Evolutionary conservation across 2,888 invertebrate species (phyloP).

Genomic region (Eristalis pertinax): DNA sequence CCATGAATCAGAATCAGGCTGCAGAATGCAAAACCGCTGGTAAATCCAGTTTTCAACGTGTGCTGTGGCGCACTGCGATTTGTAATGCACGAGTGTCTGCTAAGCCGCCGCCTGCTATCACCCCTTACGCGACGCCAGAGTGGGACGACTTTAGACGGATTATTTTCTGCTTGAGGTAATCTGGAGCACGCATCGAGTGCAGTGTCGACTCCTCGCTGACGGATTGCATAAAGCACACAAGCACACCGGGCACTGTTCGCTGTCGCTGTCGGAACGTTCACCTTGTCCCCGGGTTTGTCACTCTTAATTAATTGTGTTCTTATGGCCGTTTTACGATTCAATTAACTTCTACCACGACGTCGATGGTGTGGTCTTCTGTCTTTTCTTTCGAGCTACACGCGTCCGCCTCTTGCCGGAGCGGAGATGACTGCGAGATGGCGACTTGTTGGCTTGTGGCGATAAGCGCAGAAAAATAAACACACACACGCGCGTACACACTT

Average conservation of each 20-base stretch:
- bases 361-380: not conserved
- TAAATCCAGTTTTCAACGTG: slow-evolving; percentile 61
- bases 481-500: not conserved
- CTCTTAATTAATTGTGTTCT: slow-evolving; percentile 56
- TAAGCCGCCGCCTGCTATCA: slow-evolving; percentile 19
- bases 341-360: slow-evolving; percentile 28
- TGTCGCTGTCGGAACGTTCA: slow-evolving; percentile 28
- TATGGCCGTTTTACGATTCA: slow-evolving; percentile 41
- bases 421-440: not conserved
- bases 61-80: slow-evolving; percentile 39
- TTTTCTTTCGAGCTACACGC: not conserved
- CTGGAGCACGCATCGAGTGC: slow-evolving; percentile 64
- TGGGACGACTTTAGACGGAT: slow-evolving; percentile 65
- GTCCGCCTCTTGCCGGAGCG: not conserved
- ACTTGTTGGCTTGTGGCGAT: not conserved
- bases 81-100: slow-evolving; percentile 12
- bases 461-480: not conserved
- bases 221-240: slow-evolving; percentile 35
- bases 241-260: no score
- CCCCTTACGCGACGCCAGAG: slow-evolving; percentile 10
- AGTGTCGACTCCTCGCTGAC: slow-evolving; percentile 33
- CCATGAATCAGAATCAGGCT: slow-evolving; percentile 54
- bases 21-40: slow-evolving; percentile 15
- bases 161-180: slow-evolving; percentile 63
- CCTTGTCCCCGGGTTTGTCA: slow-evolving; percentile 67